A percentile compares a stretch with the other conserved stretches of the same genome.
Evolutionary conservation across 2,888 invertebrate species (phyloP).

Genomic region (Laspeyria flexula): DNA sequence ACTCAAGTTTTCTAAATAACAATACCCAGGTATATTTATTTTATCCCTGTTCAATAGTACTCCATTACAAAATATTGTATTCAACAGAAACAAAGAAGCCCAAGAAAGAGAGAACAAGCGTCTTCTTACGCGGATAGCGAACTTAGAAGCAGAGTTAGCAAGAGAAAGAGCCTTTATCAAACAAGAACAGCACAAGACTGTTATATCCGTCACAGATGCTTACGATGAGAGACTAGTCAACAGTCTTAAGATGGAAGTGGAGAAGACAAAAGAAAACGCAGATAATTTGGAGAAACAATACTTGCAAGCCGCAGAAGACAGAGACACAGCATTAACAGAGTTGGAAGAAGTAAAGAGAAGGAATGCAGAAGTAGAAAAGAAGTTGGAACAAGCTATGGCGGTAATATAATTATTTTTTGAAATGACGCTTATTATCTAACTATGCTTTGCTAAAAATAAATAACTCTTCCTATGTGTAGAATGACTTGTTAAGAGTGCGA

Average conservation of each 20-base stretch:
- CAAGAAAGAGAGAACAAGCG: conserved; percentile 95
- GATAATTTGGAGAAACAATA: conserved; percentile 94
- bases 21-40: no score
- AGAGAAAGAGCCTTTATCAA: conserved; percentile 87
- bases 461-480: no score
- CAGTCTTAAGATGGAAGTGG: conserved; percentile 90
- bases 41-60: no score
- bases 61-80: not conserved
- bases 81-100: conserved; percentile 91
- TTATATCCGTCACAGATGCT: conserved; percentile 83
- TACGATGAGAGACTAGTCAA: conserved; percentile 89
- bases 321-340: conserved; percentile 91
- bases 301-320: conserved; percentile 90
- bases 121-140: conserved; percentile 91
- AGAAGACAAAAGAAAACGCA: conserved; percentile 91
- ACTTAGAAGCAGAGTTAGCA: conserved; percentile 93
- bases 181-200: conserved; percentile 82
- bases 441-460: not conserved
- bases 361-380: conserved; percentile 92
- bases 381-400: conserved; percentile 89
- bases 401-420: conserved; percentile 57
- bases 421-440: not conserved
- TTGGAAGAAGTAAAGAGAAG: conserved; percentile 92
- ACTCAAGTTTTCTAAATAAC: no score
- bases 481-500: no score